Conservation (phyloP, 2,888 invertebrate genomes). For the Phalera bucephala region DNA sequence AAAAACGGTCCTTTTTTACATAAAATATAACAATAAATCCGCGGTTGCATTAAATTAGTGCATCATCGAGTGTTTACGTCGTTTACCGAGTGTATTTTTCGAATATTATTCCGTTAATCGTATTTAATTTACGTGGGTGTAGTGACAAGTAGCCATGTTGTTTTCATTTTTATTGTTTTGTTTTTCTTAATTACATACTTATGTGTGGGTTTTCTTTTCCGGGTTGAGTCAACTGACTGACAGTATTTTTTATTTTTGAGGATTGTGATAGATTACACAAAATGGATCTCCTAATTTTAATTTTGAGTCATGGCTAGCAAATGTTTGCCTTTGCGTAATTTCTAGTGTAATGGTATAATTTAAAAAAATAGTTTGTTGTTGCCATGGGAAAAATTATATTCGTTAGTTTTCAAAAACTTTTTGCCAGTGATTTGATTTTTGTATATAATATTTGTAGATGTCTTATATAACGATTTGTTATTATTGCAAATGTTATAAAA, state of each 20-base stretch:
- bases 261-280: not conserved
- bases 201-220: slow-evolving; percentile 41
- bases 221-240: slow-evolving; percentile 25
- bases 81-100: slow-evolving; percentile 21
- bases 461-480: too few relatives aligned
- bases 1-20: slow-evolving; percentile 26
- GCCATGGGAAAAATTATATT: too few relatives aligned
- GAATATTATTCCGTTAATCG: slow-evolving; percentile 11
- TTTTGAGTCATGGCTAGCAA: too few relatives aligned
- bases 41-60: slow-evolving; percentile 18
- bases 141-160: slow-evolving; percentile 43
- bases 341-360: too few relatives aligned
- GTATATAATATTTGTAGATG: too few relatives aligned
- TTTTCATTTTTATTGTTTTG: slow-evolving; percentile 43
- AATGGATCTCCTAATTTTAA: too few relatives aligned
- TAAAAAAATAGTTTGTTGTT: too few relatives aligned
- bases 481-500: too few relatives aligned
- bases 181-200: slow-evolving; percentile 23
- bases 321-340: too few relatives aligned
- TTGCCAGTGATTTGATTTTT: too few relatives aligned
- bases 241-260: not conserved
- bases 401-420: too few relatives aligned
- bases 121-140: slow-evolving; percentile 31
- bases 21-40: slow-evolving; percentile 17
- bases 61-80: slow-evolving; percentile 18